Percentiles rank a stretch among this genome's conserved stretches.
Conservation (phyloP, 2,113 vertebrate species). For the Leiothrix lutea region DNA sequence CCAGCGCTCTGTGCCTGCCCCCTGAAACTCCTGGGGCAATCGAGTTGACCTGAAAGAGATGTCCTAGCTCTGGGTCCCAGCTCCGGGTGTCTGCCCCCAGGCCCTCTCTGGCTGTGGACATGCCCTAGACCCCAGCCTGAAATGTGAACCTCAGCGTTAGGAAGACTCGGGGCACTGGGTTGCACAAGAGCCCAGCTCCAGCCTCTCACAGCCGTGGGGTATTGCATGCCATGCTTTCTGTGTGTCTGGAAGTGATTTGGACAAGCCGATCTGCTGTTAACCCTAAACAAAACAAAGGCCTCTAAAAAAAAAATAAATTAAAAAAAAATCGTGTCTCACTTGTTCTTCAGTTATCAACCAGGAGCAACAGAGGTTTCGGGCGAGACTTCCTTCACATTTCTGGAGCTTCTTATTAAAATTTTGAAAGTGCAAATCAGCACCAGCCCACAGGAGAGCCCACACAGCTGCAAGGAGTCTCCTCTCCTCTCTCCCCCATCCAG, state of each 20-base stretch:
- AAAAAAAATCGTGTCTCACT: background rate
- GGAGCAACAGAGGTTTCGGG: background rate
- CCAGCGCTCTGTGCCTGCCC: background rate
- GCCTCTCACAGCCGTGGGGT: background rate
- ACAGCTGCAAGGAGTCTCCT: background rate
- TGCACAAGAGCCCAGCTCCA: constrained; percentile 36
- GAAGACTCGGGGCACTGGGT: background rate
- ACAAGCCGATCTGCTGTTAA: constrained; percentile 49
- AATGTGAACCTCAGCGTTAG: background rate
- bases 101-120: background rate
- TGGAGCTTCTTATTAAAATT: background rate
- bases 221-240: constrained; percentile 54
- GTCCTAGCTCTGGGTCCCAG: too few relatives aligned
- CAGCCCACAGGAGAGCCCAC: background rate
- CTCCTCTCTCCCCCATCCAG: background rate
- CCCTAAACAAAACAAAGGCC: constrained; percentile 59
- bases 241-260: constrained; percentile 71
- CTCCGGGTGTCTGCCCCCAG: background rate
- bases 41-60: rapidly evolving
- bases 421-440: background rate
- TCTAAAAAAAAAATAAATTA: background rate
- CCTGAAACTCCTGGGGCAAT: background rate
- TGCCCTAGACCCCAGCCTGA: background rate
- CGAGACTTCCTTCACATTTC: background rate
- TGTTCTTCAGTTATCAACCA: background rate